Percentiles rank a stretch among this genome's conserved stretches.
phyloP scores from a whole-genome alignment of 1,140 invertebrate species.

The Mizuhopecten yessoensis region DNA sequence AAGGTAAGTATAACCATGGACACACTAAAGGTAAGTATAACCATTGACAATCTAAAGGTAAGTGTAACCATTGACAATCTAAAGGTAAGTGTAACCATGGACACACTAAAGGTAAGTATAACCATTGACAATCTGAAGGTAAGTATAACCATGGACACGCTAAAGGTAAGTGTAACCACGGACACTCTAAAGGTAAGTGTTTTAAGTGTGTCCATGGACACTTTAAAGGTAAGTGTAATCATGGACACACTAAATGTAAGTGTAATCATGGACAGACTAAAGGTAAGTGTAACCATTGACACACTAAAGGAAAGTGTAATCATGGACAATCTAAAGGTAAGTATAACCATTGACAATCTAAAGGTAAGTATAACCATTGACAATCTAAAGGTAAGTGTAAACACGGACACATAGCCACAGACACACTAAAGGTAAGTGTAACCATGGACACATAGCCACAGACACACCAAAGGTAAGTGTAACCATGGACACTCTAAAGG shows the following conservation, averaged over 20 bases:
- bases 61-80: slow-evolving; percentile 88
- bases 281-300: no score
- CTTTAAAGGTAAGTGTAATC: slow-evolving; percentile 88
- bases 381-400: slow-evolving; percentile 90
- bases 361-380: slow-evolving; percentile 88
- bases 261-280: slow-evolving; percentile 91
- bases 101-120: slow-evolving; percentile 90
- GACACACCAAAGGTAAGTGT: slow-evolving; percentile 91
- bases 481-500: slow-evolving; percentile 92
- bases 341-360: slow-evolving; percentile 90
- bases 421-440: no score
- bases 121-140: no score
- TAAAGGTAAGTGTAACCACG: slow-evolving; percentile 88
- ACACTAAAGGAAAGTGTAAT: slow-evolving; percentile 78
- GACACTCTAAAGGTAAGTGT: slow-evolving; percentile 91
- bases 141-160: slow-evolving; percentile 91
- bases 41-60: slow-evolving; percentile 92
- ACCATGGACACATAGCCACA: no score
- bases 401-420: no score
- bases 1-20: slow-evolving; percentile 88
- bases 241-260: slow-evolving; percentile 92
- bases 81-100: slow-evolving; percentile 89
- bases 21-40: slow-evolving; percentile 90
- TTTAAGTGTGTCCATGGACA: no score
- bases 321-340: slow-evolving; percentile 92